Base-by-base conservation (phyloP, 2,888 invertebrate genomes). In the Oscheius sp. region DNA sequence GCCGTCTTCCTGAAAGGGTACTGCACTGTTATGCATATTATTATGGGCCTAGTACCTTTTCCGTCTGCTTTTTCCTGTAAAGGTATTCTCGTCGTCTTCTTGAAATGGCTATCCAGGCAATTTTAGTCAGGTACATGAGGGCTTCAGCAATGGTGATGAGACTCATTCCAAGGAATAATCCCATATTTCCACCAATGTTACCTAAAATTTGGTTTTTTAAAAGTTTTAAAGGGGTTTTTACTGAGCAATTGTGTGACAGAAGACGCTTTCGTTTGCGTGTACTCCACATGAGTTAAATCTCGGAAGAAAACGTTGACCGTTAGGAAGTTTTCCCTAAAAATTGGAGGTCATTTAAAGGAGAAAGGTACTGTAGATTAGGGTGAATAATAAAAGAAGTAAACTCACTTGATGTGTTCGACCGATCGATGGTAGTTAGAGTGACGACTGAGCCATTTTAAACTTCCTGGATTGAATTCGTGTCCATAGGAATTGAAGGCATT, bases 181-280 rank as follows among this genome's bases (percentile, higher is more conserved):
- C 88, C 86, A 88, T 86, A 69, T 86, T 88, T 7, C 88, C 88
- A 52, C 88, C 88, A 70, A 88, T 86, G 79, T 87, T 84, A 79
- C 78, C 76, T 55, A 70, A 35, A 35, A 35, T n/a, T n/a, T n/a
- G n/a, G n/a, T n/a, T n/a, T n/a, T n/a, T n/a, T n/a, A n/a, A n/a
- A n/a, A n/a, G n/a, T n/a, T n/a, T n/a, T n/a, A n/a, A n/a, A n/a
- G n/a, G n/a, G n/a, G n/a, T 29, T 70, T 70, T 46, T 23, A 75
- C 81, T 81, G 55, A 82, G 76, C 13, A 80, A 71, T 71, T 85
- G 80, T 9, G 79, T 83, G 41, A 85, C 56, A 5, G 83, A 75
- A 45, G 78, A 77, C 23, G 79, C 80, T 46, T 84, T 80, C 58
- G 80, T 78, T 72, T 86, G 86, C 23, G 76, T 79, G 73, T 87